Conservation (phyloP, 2,888 invertebrate species). For the Mimumesa dahlbomi region DNA sequence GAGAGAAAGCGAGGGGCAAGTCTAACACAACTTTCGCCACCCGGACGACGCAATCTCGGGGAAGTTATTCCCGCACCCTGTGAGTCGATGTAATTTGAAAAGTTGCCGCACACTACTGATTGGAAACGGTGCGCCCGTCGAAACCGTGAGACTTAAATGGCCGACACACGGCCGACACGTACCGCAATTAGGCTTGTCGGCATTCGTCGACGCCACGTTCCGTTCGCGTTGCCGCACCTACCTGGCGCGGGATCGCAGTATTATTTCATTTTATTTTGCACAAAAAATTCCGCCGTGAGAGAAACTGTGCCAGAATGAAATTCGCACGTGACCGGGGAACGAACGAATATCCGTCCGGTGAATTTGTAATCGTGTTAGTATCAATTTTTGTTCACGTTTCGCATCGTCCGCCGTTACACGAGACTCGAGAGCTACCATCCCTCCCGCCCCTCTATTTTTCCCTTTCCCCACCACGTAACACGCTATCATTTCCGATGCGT, state of each 20-base stretch:
- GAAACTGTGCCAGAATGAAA: conserved; percentile 53
- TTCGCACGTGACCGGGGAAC: conserved; percentile 48
- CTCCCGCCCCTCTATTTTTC: too few relatives aligned
- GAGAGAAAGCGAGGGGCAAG: background rate
- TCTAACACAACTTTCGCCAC: background rate
- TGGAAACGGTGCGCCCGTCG: conserved; percentile 7
- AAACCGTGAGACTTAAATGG: conserved; percentile 29
- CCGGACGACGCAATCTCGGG: background rate
- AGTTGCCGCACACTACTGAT: conserved; percentile 29
- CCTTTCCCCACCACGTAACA: too few relatives aligned
- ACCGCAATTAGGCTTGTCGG: conserved; percentile 51
- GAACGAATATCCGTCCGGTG: conserved; percentile 39
- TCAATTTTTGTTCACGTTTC: conserved; percentile 27
- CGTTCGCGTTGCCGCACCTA: conserved; percentile 1
- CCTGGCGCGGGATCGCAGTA: conserved; percentile 17
- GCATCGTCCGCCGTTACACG: background rate
- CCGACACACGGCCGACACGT: conserved; percentile 33
- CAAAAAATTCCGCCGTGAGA: conserved; percentile 44
- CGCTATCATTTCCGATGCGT: too few relatives aligned
- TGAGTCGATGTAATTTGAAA: conserved; percentile 33
- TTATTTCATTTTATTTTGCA: conserved; percentile 46
- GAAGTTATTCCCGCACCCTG: background rate
- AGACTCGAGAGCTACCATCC: background rate
- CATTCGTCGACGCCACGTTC: conserved; percentile 28
- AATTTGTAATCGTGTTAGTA: conserved; percentile 45